Evolutionary conservation across 2,888 invertebrate species (phyloP).

Genomic region (Drosophila anceps): DNA sequence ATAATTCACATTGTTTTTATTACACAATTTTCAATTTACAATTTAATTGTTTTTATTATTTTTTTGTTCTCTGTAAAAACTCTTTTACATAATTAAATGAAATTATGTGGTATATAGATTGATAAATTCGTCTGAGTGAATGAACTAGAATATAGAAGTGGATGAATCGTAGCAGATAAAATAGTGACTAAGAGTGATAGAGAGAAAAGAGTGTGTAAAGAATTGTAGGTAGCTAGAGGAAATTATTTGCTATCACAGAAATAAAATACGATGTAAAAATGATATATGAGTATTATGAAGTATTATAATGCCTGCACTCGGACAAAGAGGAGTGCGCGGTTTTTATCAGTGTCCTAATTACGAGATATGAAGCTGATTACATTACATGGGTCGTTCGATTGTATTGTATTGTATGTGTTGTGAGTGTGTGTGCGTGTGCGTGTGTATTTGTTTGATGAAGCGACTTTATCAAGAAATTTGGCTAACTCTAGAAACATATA

Average conservation of each 20-base stretch:
- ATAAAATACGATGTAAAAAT: constrained; percentile 70
- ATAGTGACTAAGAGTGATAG: constrained; percentile 63
- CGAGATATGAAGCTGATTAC: constrained; percentile 80
- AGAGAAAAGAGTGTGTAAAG: constrained; percentile 37
- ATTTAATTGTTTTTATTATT: constrained; percentile 42
- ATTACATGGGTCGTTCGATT: constrained; percentile 65
- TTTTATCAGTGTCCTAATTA: constrained; percentile 75
- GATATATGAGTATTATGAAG: constrained; percentile 67
- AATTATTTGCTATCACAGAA: constrained; percentile 78
- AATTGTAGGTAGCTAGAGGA: constrained; percentile 39
- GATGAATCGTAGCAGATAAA: constrained; percentile 49
- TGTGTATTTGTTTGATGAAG: constrained; percentile 36
- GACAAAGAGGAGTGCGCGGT: constrained; percentile 30
- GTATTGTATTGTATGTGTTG: constrained; percentile 16
- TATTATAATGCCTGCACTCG: constrained; percentile 44
- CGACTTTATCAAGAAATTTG: constrained; percentile 65
- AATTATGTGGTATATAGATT: constrained; percentile 53
- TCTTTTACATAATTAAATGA: constrained; percentile 52
- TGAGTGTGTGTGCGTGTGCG: constrained; percentile 7
- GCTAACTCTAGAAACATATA: constrained; percentile 71
- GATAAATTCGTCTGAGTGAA: constrained; percentile 72
- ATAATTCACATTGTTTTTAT: constrained; percentile 74
- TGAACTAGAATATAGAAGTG: constrained; percentile 51
- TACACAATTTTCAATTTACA: constrained; percentile 75
- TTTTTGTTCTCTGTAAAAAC: constrained; percentile 62